phyloP scores from a whole-genome alignment of 1,140 invertebrate species.

The Danaus plexippus region DNA sequence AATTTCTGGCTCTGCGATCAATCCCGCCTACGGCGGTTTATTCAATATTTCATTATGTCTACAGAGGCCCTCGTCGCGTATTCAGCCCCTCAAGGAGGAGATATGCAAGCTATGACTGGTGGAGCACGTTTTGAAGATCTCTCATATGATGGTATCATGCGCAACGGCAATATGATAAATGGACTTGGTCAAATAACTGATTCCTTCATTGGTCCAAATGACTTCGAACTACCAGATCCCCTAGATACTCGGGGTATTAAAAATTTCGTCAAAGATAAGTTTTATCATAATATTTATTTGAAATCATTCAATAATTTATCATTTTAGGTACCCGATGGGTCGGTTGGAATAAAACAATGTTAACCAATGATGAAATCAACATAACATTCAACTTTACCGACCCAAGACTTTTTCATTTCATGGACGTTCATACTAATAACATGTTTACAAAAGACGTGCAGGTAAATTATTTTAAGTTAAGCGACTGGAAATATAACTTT shows the following conservation, averaged over 20 bases:
- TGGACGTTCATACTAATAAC: slow-evolving; percentile 84
- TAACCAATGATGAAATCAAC: slow-evolving; percentile 72
- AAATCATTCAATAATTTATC: slow-evolving; percentile 5
- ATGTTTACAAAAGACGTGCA: slow-evolving; percentile 80
- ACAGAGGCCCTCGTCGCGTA: slow-evolving; percentile 84
- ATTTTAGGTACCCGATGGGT: slow-evolving; percentile 85
- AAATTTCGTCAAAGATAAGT: not conserved
- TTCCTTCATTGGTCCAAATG: slow-evolving; percentile 71
- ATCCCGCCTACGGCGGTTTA: slow-evolving; percentile 41
- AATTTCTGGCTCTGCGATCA: slow-evolving; percentile 24
- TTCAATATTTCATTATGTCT: slow-evolving; percentile 39
- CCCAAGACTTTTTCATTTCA: slow-evolving; percentile 81
- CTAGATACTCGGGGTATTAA: slow-evolving; percentile 68
- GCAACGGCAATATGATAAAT: slow-evolving; percentile 75
- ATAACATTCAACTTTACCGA: slow-evolving; percentile 86
- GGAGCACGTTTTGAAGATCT: slow-evolving; percentile 87
- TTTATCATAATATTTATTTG: too few species aligned
- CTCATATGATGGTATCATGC: slow-evolving; percentile 88
- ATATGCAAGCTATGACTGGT: slow-evolving; percentile 83
- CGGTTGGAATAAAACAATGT: slow-evolving; percentile 85
- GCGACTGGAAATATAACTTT: too few species aligned
- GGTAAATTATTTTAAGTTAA: slow-evolving; percentile 55
- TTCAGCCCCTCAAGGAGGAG: slow-evolving; percentile 80
- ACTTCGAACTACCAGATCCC: slow-evolving; percentile 71
- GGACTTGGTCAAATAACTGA: slow-evolving; percentile 93